Percentiles rank a stretch among this genome's conserved stretches.
Conservation (phyloP, 2,797 vertebrate genomes). For the Anabas testudineus region DNA sequence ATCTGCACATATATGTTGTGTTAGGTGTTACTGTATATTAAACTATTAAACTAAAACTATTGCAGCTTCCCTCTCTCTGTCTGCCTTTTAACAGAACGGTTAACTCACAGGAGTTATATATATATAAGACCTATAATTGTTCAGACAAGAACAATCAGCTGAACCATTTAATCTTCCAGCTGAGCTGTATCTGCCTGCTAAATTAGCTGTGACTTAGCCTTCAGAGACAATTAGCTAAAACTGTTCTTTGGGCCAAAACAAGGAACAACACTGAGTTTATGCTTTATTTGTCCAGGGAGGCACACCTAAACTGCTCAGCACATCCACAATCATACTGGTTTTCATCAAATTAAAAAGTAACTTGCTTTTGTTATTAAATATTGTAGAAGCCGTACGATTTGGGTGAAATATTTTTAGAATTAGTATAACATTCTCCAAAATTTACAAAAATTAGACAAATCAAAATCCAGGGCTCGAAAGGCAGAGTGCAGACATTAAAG, state of each 20-base stretch:
- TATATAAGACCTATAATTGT: constrained; percentile 55
- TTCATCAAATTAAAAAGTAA: too few species aligned
- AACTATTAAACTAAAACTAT: background rate
- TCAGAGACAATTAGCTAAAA: constrained; percentile 46
- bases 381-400: too few species aligned
- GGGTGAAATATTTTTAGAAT: too few species aligned
- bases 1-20: background rate
- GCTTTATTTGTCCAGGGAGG: constrained; percentile 20
- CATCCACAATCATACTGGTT: background rate
- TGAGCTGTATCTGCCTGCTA: constrained; percentile 51
- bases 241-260: constrained; percentile 40
- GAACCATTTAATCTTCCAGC: constrained; percentile 53
- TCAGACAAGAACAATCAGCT: constrained; percentile 49
- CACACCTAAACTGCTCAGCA: constrained; percentile 12
- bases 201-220: constrained; percentile 59
- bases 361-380: too few species aligned
- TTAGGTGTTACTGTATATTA: constrained; percentile 21
- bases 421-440: too few species aligned
- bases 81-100: constrained; percentile 24
- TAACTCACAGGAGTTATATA: constrained; percentile 32
- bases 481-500: too few species aligned
- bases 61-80: constrained; percentile 13
- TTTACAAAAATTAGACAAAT: too few species aligned
- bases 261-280: constrained; percentile 23
- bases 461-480: too few species aligned